Evolutionary conservation across 2,888 invertebrate genomes (phyloP), one percentile per base, ranked within the genome.

Genomic region (Marronus borbonicus): DNA sequence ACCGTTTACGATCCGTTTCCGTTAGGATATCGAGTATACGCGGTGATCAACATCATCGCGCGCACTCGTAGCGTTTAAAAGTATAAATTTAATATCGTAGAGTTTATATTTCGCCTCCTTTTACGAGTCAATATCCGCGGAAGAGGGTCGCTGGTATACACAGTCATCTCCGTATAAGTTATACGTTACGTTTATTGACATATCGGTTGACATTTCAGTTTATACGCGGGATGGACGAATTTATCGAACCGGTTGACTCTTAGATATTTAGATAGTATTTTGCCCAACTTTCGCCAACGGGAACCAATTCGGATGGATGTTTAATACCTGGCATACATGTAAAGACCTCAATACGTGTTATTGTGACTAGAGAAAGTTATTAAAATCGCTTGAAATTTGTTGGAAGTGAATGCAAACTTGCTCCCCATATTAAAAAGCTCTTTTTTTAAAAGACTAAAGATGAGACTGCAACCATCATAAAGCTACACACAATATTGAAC

Each of bases 191-290:
- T 66, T 36, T 31, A 52, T 62, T 65, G 76, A 55, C 76, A 36
- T 76, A 52, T 65, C 76, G 62, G 64, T 76, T 76, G 76, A 76
- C 76, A 65, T 76, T 76, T 76, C 65, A 76, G 66, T 76, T 66
- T 76, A 36, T 65, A 39, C 52, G 31, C 52, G 50, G 76, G 17
- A 66, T 10, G 14, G 28, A 14, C 8, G 39, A 8, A 50, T 64
- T 76, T 64, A 76, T 76, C 39, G 76, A 52, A 55, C 52, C 24
- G 10, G 17, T 44, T 20, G 20, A 20, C 66, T 76, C 66, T 52
- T 49, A 44, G 50, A 28, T 76, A 50, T 66, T n/a, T 50, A 20
- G 44, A 8, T 8, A 1, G 12, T 44, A 10, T 12, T 44, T 12
- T 44, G 10, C 44, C 44, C 2, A 44, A 8, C 44, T 2, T 8